Conservation (phyloP, 2,888 invertebrate genomes). For the Augiades crinisus region DNA sequence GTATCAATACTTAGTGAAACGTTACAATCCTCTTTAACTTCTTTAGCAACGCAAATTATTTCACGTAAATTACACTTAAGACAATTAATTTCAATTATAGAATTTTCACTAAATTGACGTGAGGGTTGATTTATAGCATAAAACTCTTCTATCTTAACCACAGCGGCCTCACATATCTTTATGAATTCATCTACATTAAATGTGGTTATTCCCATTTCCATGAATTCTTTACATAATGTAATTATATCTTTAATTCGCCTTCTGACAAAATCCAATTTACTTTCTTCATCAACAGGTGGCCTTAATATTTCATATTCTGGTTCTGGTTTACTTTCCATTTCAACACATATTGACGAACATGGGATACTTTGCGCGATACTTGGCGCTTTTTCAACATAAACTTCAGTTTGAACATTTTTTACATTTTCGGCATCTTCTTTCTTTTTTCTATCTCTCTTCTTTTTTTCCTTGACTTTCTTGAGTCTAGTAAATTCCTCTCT, state of each 20-base stretch:
- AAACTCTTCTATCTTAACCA: constrained; percentile 32
- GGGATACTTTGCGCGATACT: too few species aligned
- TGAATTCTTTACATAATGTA: constrained; percentile 34
- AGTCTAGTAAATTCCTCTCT: constrained; percentile 48
- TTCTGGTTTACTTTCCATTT: constrained; percentile 8
- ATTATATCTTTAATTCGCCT: constrained; percentile 36
- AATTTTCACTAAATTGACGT: constrained; percentile 16
- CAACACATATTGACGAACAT: constrained; percentile 31
- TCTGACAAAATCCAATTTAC: constrained; percentile 35
- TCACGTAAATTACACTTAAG: constrained; percentile 38
- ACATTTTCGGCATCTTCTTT: constrained; percentile 20
- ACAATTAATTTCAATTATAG: constrained; percentile 33
- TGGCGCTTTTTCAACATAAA: too few species aligned
- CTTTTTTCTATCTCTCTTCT: constrained; percentile 21
- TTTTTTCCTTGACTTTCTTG: constrained; percentile 41
- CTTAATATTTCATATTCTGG: neutral
- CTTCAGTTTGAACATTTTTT: too few species aligned
- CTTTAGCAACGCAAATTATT: constrained; percentile 36
- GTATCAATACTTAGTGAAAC: constrained; percentile 36
- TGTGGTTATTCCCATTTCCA: constrained; percentile 34
- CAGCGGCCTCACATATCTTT: constrained; percentile 37
- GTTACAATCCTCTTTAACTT: constrained; percentile 32
- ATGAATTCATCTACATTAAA: constrained; percentile 36
- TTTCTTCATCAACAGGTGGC: constrained; percentile 6
- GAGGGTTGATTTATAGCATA: constrained; percentile 22